These are phyloP conservation scores for Bos indicus DNA, from an alignment of 2,113 vertebrate genomes.

Conservation along the genomic window DNA sequence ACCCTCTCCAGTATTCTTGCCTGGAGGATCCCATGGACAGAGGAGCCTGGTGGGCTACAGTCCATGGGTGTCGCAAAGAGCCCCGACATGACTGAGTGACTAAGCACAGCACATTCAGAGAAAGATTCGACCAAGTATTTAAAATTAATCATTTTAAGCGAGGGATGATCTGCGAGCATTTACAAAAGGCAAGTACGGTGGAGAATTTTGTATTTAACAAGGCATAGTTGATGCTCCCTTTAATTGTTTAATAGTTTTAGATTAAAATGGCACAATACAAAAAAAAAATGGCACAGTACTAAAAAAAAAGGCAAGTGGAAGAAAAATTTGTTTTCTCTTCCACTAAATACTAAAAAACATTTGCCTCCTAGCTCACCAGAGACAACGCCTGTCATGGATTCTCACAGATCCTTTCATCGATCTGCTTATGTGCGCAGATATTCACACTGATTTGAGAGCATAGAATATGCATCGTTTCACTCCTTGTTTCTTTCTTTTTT, in stretches of 20 bases:
- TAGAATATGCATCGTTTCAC: no score
- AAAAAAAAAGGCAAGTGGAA: neutral
- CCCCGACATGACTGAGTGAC: neutral
- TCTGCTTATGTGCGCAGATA: neutral
- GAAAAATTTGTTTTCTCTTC: neutral
- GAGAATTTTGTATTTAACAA: neutral
- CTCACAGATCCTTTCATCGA: fast-evolving
- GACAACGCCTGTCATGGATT: fast-evolving
- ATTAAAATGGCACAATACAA: neutral
- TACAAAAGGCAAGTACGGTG: neutral
- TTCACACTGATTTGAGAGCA: neutral
- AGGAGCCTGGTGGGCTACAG: neutral
- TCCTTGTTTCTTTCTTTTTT: neutral
- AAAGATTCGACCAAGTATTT: neutral
- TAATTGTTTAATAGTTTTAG: neutral
- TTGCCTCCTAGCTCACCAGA: neutral
- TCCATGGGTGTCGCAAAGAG: neutral
- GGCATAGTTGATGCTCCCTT: neutral
- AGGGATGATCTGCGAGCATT: neutral
- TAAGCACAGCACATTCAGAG: neutral
- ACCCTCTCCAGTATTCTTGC: neutral
- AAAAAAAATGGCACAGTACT: neutral
- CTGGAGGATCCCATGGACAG: neutral
- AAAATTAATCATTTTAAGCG: neutral
- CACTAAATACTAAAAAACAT: neutral